Evolutionary conservation across 2,113 vertebrate genomes (phyloP).

Genomic region (Platycercus adscitus): DNA sequence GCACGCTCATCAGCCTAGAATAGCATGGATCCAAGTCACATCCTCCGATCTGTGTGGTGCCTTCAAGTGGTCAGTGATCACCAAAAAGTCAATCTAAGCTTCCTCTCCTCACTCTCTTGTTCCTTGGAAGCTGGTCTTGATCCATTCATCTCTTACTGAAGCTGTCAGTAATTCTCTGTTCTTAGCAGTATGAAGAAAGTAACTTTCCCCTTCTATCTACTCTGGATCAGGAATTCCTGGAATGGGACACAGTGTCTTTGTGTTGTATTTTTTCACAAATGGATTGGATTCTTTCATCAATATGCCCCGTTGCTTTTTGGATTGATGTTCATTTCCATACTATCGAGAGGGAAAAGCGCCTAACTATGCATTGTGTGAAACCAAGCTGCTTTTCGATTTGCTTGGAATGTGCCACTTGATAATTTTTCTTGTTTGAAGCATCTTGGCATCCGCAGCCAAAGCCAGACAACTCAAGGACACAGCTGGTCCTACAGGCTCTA

Average conservation of each 20-base stretch:
- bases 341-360: not conserved
- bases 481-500: conserved; percentile 46
- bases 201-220: not conserved
- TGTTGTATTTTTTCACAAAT: not conserved
- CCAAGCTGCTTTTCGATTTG: not conserved
- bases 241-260: not conserved
- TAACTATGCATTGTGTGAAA: not conserved
- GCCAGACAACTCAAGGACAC: conserved; percentile 58
- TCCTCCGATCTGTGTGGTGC: not conserved
- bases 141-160: not conserved
- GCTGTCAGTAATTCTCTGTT: not conserved
- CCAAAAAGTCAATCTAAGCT: not conserved
- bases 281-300: not conserved
- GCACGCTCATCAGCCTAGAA: rapidly evolving
- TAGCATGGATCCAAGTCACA: not conserved
- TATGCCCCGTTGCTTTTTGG: not conserved
- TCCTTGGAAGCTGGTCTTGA: not conserved
- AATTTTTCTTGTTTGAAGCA: conserved; percentile 53
- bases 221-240: not conserved
- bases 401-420: not conserved
- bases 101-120: not conserved
- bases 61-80: not conserved
- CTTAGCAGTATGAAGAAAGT: not conserved
- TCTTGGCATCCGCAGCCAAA: conserved; percentile 14
- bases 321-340: not conserved